Conservation (phyloP, 2,797 vertebrate genomes). For the Glyptemys insculpta region DNA sequence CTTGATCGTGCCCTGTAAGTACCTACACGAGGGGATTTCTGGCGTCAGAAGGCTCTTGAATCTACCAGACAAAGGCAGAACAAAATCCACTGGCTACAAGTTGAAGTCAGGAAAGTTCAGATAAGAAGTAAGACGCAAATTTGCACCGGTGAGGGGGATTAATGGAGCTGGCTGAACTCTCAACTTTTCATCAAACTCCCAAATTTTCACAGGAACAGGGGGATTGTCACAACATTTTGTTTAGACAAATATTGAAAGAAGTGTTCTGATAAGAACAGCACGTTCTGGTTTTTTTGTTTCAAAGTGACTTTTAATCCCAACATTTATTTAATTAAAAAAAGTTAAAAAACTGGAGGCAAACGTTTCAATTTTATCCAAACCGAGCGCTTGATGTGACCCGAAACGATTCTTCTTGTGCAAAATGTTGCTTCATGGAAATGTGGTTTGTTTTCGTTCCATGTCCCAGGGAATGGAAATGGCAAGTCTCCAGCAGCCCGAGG, state of each 20-base stretch:
- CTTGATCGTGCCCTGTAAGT: neutral
- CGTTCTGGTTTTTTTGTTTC: neutral
- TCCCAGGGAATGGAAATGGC: neutral
- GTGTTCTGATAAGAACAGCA: neutral
- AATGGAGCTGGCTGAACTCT: neutral
- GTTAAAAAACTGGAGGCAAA: neutral
- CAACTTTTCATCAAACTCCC: too few species aligned
- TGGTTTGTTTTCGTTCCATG: neutral
- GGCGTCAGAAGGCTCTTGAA: neutral
- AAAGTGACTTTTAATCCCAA: neutral
- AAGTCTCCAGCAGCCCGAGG: neutral
- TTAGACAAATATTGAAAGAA: too few species aligned
- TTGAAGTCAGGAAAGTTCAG: neutral
- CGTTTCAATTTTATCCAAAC: neutral
- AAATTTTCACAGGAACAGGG: too few species aligned
- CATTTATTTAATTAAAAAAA: neutral
- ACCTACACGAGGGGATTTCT: neutral
- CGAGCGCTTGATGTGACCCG: accelerated
- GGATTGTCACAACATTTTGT: neutral
- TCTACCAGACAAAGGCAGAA: neutral
- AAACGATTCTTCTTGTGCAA: neutral
- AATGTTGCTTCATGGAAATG: neutral
- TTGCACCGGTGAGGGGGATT: too few species aligned
- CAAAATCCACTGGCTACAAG: neutral
- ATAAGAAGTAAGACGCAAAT: accelerated